These are phyloP conservation scores for Nannospalax galili DNA, from an alignment of 2,113 vertebrate species.

Conservation along the genomic window DNA sequence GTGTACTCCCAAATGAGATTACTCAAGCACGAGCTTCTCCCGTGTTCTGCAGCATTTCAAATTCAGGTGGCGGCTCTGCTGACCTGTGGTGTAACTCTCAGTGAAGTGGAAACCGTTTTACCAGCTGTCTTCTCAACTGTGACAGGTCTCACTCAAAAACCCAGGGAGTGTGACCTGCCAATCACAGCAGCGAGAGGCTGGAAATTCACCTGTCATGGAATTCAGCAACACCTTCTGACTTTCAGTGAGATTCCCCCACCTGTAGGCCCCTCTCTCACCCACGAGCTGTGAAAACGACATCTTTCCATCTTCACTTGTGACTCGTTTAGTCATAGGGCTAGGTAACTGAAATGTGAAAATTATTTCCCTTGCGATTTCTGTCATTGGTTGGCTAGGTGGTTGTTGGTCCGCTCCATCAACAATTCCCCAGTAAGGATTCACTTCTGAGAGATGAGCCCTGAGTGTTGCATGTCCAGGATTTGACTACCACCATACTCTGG, in stretches of 20 bases:
- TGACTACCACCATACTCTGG: neutral
- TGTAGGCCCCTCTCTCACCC: slow-evolving; percentile 36
- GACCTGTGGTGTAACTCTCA: slow-evolving; percentile 69
- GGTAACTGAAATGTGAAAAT: slow-evolving; percentile 51
- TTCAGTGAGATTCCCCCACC: slow-evolving; percentile 13
- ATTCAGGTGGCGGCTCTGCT: slow-evolving; percentile 32
- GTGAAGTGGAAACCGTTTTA: slow-evolving; percentile 75
- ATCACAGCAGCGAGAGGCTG: slow-evolving; percentile 69
- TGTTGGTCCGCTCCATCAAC: slow-evolving; percentile 5
- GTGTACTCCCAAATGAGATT: neutral
- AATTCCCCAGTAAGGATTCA: slow-evolving; percentile 54
- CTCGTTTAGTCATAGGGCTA: slow-evolving; percentile 43
- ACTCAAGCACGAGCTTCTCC: slow-evolving; percentile 22
- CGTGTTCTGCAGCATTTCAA: slow-evolving; percentile 2
- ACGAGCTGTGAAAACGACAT: slow-evolving; percentile 40
- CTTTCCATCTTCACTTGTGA: slow-evolving; percentile 25
- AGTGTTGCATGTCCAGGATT: neutral
- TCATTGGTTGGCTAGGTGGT: slow-evolving; percentile 49
- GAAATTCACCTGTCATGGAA: slow-evolving; percentile 59
- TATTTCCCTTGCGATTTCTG: slow-evolving; percentile 50
- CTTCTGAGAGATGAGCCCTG: no score
- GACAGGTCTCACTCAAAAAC: slow-evolving; percentile 79
- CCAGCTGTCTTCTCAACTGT: slow-evolving; percentile 76
- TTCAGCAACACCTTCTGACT: slow-evolving; percentile 55
- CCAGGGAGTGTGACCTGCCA: slow-evolving; percentile 80